A percentile compares a stretch with the other conserved stretches of the same genome.
Evolutionary conservation across 2,888 invertebrate genomes (phyloP).

Genomic region (Meandrusa payeni): DNA sequence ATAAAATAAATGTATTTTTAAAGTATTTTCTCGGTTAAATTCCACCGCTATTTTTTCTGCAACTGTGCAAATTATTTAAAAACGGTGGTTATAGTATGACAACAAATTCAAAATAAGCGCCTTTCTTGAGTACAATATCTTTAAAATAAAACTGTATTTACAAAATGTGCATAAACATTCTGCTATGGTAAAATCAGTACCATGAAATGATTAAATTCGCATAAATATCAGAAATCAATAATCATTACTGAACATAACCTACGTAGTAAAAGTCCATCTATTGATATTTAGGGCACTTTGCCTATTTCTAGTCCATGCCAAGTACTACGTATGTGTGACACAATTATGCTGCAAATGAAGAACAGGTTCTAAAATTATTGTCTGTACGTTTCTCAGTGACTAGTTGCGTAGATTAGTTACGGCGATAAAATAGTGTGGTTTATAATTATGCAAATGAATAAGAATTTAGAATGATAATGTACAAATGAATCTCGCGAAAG

Average conservation of each 20-base stretch:
- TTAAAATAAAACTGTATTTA: too few relatives aligned
- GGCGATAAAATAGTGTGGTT: not conserved
- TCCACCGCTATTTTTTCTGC: too few relatives aligned
- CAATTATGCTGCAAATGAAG: constrained; percentile 39
- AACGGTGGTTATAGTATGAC: too few relatives aligned
- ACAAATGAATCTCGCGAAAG: constrained; percentile 6
- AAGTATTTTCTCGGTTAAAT: too few relatives aligned
- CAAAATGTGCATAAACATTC: too few relatives aligned
- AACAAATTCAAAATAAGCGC: too few relatives aligned
- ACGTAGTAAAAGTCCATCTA: constrained; percentile 21
- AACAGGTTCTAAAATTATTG: constrained; percentile 35
- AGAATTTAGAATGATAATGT: not conserved
- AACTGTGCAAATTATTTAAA: too few relatives aligned
- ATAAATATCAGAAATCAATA: too few relatives aligned
- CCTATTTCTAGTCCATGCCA: constrained; percentile 45
- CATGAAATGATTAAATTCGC: too few relatives aligned
- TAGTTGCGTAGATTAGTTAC: constrained; percentile 2
- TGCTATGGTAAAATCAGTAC: too few relatives aligned
- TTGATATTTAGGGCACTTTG: constrained; percentile 35
- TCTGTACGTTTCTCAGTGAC: constrained; percentile 8
- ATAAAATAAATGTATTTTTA: too few relatives aligned
- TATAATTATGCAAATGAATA: not conserved
- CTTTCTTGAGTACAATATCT: too few relatives aligned
- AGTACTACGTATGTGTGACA: constrained; percentile 36
- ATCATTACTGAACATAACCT: constrained; percentile 3